Conservation (phyloP, 2,888 invertebrate genomes). For the Scaptomyza tumidula region DNA sequence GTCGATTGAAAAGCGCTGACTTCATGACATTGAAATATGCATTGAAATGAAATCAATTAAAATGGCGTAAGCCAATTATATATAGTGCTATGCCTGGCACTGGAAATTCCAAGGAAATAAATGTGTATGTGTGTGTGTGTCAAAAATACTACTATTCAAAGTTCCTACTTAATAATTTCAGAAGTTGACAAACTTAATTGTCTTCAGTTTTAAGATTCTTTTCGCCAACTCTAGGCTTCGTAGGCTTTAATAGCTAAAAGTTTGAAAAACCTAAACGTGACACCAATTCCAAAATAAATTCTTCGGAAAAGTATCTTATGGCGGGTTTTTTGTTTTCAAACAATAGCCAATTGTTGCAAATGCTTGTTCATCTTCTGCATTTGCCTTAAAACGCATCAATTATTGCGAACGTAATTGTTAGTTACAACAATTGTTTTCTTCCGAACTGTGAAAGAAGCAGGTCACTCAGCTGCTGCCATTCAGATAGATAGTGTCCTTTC, state of each 20-base stretch:
- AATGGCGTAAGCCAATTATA: slow-evolving; percentile 39
- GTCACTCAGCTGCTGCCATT: background rate
- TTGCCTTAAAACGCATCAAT: slow-evolving; percentile 21
- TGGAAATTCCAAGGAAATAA: background rate
- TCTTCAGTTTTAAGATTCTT: background rate
- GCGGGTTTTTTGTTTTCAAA: background rate
- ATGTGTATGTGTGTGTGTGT: background rate
- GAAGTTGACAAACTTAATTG: background rate
- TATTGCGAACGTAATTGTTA: slow-evolving; percentile 20
- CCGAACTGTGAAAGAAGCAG: background rate
- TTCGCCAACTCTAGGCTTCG: no score
- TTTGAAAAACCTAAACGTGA: no score
- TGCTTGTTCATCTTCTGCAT: background rate
- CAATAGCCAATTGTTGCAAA: slow-evolving; percentile 17
- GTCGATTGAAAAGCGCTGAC: background rate
- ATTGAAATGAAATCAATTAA: background rate
- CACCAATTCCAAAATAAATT: background rate
- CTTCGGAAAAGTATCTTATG: background rate
- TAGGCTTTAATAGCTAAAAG: background rate
- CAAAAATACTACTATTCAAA: no score
- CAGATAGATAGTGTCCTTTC: slow-evolving; percentile 12
- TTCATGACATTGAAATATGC: background rate
- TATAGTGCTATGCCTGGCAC: slow-evolving; percentile 11
- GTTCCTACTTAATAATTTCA: background rate
- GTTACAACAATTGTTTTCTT: slow-evolving; percentile 29